A percentile compares a stretch with the other conserved stretches of the same genome.
Conservation (phyloP, 1,140 invertebrate genomes). For the Thaumetopoea pityocampa region DNA sequence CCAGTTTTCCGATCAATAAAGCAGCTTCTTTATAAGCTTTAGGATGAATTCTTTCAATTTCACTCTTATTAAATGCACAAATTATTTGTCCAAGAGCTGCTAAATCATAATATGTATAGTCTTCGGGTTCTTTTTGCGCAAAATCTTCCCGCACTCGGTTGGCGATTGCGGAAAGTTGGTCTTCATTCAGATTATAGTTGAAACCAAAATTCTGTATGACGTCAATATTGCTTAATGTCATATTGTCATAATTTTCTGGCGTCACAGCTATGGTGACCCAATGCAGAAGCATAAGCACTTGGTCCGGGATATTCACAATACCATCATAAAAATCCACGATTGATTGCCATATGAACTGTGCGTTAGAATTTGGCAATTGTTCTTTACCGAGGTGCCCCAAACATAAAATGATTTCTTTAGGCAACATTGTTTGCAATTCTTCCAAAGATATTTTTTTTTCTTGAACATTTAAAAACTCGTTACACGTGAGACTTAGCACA, state of each 20-base stretch:
- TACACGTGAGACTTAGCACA: constrained; percentile 21
- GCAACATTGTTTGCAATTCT: constrained; percentile 41
- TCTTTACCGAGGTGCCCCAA: constrained; percentile 45
- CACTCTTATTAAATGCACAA: constrained; percentile 67
- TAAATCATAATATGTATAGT: constrained; percentile 73
- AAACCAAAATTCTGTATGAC: constrained; percentile 71
- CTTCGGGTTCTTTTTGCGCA: constrained; percentile 68
- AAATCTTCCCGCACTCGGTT: constrained; percentile 64
- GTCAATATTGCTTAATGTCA: constrained; percentile 68
- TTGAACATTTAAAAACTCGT: constrained; percentile 36
- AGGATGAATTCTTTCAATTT: constrained; percentile 68
- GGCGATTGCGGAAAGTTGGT: constrained; percentile 63
- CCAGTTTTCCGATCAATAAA: constrained; percentile 47
- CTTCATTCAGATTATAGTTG: constrained; percentile 53
- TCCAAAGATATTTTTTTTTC: constrained; percentile 26
- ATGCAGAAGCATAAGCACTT: constrained; percentile 52
- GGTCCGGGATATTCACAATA: constrained; percentile 57
- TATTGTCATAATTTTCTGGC: constrained; percentile 60
- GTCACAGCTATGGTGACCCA: constrained; percentile 67
- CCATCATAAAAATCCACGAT: constrained; percentile 43
- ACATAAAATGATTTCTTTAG: constrained; percentile 48
- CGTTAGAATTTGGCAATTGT: constrained; percentile 33
- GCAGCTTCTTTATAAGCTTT: constrained; percentile 67
- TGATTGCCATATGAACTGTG: constrained; percentile 53
- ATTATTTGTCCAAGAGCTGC: constrained; percentile 66